Percentiles rank a stretch among this genome's conserved stretches.
These are phyloP conservation scores for Nomada fucata DNA, from an alignment of 2,888 invertebrate species.

Conservation along the genomic window DNA sequence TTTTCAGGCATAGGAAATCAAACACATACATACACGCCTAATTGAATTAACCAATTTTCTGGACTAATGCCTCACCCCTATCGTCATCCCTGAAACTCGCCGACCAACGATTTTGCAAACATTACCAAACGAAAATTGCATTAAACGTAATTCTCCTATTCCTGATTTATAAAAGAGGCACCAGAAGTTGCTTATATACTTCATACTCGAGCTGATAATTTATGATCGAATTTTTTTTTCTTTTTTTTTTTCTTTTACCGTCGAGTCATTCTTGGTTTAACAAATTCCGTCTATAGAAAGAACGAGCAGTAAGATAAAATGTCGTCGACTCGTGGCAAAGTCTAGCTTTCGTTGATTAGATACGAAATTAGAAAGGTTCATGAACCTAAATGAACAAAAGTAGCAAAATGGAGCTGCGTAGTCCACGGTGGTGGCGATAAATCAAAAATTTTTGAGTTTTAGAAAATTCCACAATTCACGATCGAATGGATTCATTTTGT, in stretches of 20 bases:
- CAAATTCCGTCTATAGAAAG: conserved; percentile 23
- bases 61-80: neutral
- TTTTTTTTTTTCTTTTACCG: neutral
- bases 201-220: conserved; percentile 10
- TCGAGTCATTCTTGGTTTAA: neutral
- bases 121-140: neutral
- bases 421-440: no score
- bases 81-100: neutral
- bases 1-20: conserved; percentile 33
- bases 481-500: neutral
- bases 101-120: neutral
- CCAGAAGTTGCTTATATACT: neutral
- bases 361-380: conserved; percentile 43
- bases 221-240: neutral
- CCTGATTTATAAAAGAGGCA: neutral
- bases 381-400: conserved; percentile 33
- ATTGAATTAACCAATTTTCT: conserved; percentile 12
- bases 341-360: conserved; percentile 56
- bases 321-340: conserved; percentile 43
- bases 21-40: conserved; percentile 5
- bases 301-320: conserved; percentile 34
- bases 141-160: neutral
- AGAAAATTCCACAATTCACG: neutral
- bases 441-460: no score
- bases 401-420: neutral